A percentile compares a stretch with the other conserved stretches of the same genome.
phyloP scores from a whole-genome alignment of 2,797 vertebrate genomes.

The Oreochromis mossambicus region DNA sequence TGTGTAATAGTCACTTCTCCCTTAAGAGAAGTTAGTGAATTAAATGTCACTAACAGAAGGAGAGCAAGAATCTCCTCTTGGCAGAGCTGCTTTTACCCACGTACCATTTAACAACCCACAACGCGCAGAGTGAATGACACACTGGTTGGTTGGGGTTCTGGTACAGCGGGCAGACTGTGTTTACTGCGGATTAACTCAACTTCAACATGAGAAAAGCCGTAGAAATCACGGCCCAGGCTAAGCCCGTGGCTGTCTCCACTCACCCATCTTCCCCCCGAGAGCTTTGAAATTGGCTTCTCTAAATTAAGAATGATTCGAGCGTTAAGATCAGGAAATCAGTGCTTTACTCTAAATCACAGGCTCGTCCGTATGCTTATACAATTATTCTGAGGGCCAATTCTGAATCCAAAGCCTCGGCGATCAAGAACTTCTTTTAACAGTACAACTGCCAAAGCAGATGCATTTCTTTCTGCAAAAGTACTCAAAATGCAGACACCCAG shows the following conservation, averaged over 20 bases:
- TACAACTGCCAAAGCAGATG: not conserved
- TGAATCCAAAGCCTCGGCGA: slow-evolving; percentile 8
- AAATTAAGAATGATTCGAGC: slow-evolving; percentile 19
- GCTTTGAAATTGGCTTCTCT: slow-evolving; percentile 14
- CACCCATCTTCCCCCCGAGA: not conserved
- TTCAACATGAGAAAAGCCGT: slow-evolving; percentile 4
- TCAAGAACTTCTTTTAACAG: not conserved
- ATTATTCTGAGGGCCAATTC: not conserved
- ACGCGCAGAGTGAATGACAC: slow-evolving; percentile 40
- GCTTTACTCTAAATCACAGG: slow-evolving; percentile 27
- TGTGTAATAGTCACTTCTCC: not conserved
- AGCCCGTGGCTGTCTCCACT: not conserved
- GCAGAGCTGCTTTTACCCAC: slow-evolving; percentile 42
- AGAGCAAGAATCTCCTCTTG: slow-evolving; percentile 22
- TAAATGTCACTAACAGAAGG: not conserved
- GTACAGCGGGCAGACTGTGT: not conserved
- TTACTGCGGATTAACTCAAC: slow-evolving; percentile 35
- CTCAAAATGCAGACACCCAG: not conserved
- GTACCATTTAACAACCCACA: slow-evolving; percentile 56
- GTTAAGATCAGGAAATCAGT: slow-evolving; percentile 21
- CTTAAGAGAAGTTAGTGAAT: not conserved
- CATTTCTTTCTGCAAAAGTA: not conserved
- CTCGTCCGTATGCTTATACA: not conserved
- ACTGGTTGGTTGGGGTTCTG: slow-evolving; percentile 36
- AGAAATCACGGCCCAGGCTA: slow-evolving; percentile 5